These are phyloP conservation scores for Hirtodrosophila trivittata DNA, from an alignment of 2,888 invertebrate genomes.

Conservation along the genomic window DNA sequence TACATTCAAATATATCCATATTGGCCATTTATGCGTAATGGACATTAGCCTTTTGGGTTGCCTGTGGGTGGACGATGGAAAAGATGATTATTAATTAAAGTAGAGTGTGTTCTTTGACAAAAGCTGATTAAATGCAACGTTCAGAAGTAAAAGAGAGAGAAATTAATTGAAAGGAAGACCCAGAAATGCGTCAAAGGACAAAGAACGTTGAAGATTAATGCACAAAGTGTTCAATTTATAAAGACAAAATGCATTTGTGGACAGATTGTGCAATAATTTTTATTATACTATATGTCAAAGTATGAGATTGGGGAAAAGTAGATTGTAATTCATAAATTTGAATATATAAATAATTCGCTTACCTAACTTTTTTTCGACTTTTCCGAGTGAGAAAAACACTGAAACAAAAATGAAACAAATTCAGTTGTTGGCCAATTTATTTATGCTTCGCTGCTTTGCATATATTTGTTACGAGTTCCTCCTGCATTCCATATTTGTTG, in stretches of 20 bases:
- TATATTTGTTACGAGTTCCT: slow-evolving; percentile 51
- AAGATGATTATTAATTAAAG: slow-evolving; percentile 62
- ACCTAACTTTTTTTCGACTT: too few species aligned
- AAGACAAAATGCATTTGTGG: too few species aligned
- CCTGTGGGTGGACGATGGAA: slow-evolving; percentile 29
- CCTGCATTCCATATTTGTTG: slow-evolving; percentile 32
- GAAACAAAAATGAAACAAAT: slow-evolving; percentile 31
- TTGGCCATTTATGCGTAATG: slow-evolving; percentile 30
- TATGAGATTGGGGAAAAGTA: too few species aligned
- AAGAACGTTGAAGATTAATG: not conserved
- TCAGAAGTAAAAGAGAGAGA: not conserved
- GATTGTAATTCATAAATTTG: too few species aligned
- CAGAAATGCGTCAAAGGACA: not conserved
- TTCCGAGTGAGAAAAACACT: too few species aligned
- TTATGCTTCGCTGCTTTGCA: slow-evolving; percentile 36
- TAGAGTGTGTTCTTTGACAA: slow-evolving; percentile 68
- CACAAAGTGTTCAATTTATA: too few species aligned
- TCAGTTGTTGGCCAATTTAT: slow-evolving; percentile 22
- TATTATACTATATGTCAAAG: too few species aligned
- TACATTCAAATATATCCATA: slow-evolving; percentile 23
- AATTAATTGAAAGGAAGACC: too few species aligned
- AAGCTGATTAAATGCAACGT: slow-evolving; percentile 61
- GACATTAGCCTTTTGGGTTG: slow-evolving; percentile 15
- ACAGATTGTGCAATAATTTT: too few species aligned
- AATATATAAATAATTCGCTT: too few species aligned